These are phyloP conservation scores for Seira musarum DNA, from an alignment of 2,888 invertebrate genomes.

Conservation along the genomic window DNA sequence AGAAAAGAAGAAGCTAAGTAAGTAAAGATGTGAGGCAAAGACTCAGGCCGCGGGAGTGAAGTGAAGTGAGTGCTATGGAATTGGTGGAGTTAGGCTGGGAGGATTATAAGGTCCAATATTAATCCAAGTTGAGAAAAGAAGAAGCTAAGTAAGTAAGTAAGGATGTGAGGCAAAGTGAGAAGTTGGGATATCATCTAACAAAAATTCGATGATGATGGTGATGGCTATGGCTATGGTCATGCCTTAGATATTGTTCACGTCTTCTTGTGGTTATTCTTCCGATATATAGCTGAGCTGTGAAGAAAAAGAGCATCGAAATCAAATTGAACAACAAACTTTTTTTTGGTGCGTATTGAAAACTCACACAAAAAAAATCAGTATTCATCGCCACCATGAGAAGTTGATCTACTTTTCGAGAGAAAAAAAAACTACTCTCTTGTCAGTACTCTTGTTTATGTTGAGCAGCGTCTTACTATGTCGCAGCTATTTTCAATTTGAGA, in stretches of 20 bases:
- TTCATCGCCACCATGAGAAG: conserved; percentile 26
- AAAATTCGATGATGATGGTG: background rate
- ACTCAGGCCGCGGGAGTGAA: too few relatives aligned
- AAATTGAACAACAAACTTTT: conserved; percentile 1
- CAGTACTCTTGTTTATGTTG: conserved; percentile 49
- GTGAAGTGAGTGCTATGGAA: background rate
- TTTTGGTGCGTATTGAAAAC: conserved; percentile 2
- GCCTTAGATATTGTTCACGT: background rate
- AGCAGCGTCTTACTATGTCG: background rate
- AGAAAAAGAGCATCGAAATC: background rate
- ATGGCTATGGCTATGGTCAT: background rate
- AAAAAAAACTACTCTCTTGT: conserved; percentile 30
- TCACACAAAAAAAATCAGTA: background rate
- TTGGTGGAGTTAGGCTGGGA: too few relatives aligned
- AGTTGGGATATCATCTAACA: background rate
- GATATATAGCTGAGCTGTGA: background rate
- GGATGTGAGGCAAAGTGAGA: too few relatives aligned
- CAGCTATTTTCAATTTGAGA: conserved; percentile 68
- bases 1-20: background rate
- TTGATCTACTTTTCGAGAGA: background rate
- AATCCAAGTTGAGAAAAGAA: background rate
- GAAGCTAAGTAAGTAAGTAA: too few relatives aligned
- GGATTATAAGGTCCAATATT: conserved; percentile 3
- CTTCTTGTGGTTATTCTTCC: background rate
- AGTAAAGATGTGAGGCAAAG: too few relatives aligned